Percentiles rank a stretch among this genome's conserved stretches.
Conservation (phyloP, 2,113 vertebrate genomes). For the Gasterosteus nipponicus region DNA sequence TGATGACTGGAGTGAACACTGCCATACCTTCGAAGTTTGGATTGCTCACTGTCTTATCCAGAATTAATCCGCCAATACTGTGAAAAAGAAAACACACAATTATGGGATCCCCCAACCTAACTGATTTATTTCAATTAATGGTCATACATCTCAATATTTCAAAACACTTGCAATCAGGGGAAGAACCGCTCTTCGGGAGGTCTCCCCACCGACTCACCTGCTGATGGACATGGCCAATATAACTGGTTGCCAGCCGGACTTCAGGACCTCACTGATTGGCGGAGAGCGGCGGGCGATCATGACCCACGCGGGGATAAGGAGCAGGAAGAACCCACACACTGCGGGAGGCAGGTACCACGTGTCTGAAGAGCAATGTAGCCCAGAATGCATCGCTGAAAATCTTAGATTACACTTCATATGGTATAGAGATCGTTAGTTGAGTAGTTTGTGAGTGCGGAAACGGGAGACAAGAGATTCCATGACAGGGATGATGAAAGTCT, state of each 20-base stretch:
- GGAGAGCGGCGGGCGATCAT: slow-evolving; percentile 81
- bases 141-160: neutral
- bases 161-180: neutral
- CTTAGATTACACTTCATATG: neutral
- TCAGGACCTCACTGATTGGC: slow-evolving; percentile 85
- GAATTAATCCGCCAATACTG: slow-evolving; percentile 91
- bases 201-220: slow-evolving; percentile 79
- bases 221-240: slow-evolving; percentile 93
- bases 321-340: slow-evolving; percentile 83
- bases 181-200: neutral
- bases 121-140: neutral
- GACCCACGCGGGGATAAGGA: slow-evolving; percentile 87
- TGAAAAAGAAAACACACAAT: neutral
- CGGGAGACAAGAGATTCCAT: neutral
- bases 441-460: neutral
- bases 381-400: neutral
- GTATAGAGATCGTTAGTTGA: neutral
- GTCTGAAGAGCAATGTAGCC: slow-evolving; percentile 71
- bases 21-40: slow-evolving; percentile 91
- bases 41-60: slow-evolving; percentile 88
- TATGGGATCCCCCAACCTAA: neutral
- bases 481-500: neutral
- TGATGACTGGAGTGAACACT: slow-evolving; percentile 90
- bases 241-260: slow-evolving; percentile 91
- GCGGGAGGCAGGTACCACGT: slow-evolving; percentile 81